These are phyloP conservation scores for Cyphomyrus plagiostoma DNA, from an alignment of 2,113 vertebrate genomes.

Conservation along the genomic window DNA sequence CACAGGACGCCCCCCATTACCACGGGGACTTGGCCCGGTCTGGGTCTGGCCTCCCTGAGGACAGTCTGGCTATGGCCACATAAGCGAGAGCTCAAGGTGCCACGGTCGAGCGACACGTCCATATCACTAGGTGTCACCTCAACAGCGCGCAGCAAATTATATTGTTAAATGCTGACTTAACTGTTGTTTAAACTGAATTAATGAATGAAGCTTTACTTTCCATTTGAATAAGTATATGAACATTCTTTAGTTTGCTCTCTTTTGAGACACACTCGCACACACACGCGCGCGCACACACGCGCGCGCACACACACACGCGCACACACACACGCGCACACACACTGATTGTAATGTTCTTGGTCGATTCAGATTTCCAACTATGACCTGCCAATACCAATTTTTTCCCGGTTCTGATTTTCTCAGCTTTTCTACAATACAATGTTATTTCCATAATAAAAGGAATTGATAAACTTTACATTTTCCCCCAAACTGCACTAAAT, in stretches of 20 bases:
- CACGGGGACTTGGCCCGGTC: not conserved
- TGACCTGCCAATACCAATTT: too few species aligned
- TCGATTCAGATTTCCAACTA: too few species aligned
- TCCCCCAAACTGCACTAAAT: too few species aligned
- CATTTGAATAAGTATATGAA: not conserved
- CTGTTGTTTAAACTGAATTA: not conserved
- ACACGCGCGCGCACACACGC: too few species aligned
- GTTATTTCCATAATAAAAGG: too few species aligned
- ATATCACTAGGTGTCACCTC: not conserved
- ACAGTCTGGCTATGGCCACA: not conserved
- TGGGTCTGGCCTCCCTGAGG: not conserved
- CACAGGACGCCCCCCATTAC: not conserved
- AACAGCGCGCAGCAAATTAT: not conserved
- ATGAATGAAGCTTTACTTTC: not conserved
- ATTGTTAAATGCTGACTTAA: not conserved
- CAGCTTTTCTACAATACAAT: too few species aligned
- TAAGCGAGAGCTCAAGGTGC: not conserved
- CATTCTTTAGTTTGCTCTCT: not conserved
- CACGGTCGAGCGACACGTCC: not conserved
- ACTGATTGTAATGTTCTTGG: too few species aligned
- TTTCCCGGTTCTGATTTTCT: too few species aligned
- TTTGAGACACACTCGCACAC: not conserved
- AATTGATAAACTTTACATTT: too few species aligned
- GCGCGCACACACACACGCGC: too few species aligned
- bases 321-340: too few species aligned